These are phyloP conservation scores for Poeciliopsis occidentalis DNA, from an alignment of 2,113 vertebrate genomes.

Conservation along the genomic window DNA sequence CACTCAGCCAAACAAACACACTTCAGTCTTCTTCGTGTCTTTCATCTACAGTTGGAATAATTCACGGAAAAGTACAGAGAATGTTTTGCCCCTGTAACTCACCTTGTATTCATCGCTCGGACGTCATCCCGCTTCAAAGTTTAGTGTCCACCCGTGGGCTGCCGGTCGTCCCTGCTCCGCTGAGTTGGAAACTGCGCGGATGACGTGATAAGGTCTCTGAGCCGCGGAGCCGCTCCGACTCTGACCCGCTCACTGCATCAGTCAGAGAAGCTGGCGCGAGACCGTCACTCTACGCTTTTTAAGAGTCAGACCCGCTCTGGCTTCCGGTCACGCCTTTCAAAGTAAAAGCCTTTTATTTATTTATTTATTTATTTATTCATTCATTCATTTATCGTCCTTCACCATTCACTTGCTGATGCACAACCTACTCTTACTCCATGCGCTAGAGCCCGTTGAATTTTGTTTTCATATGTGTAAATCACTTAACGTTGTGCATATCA, in stretches of 20 bases:
- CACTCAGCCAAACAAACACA: background rate
- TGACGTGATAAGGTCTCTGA: background rate
- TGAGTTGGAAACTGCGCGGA: background rate
- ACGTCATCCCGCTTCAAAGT: background rate
- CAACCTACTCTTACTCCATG: no score
- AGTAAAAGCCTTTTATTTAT: constrained; percentile 17
- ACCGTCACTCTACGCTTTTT: background rate
- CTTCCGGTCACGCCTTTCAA: constrained; percentile 15
- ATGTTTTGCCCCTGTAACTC: background rate
- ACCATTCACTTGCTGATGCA: no score
- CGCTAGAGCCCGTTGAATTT: no score
- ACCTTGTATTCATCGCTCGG: constrained; percentile 27
- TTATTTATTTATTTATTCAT: no score
- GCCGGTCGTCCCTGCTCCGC: background rate
- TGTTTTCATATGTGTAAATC: no score
- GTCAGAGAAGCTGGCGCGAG: no score
- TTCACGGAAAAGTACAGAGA: background rate
- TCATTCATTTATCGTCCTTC: no score
- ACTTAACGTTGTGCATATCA: no score
- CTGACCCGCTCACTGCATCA: background rate
- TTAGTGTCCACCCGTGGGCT: background rate
- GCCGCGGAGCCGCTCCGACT: background rate
- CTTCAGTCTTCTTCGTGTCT: background rate
- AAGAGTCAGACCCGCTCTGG: background rate
- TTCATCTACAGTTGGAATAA: background rate